A percentile compares a stretch with the other conserved stretches of the same genome.
These are phyloP conservation scores for Nowickia ferox DNA, from an alignment of 2,888 invertebrate species.

Conservation along the genomic window DNA sequence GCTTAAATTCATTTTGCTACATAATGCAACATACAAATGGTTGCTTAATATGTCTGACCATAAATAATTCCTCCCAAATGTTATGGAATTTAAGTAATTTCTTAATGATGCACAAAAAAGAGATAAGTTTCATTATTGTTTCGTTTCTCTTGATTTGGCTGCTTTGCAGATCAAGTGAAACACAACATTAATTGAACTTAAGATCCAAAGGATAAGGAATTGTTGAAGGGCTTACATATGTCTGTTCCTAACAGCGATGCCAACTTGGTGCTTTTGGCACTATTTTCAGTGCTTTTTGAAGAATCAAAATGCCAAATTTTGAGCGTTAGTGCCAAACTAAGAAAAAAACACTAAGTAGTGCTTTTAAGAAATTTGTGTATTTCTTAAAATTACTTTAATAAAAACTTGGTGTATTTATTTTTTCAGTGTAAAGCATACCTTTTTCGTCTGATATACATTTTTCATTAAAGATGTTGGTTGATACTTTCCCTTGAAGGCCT, in stretches of 20 bases:
- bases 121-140: constrained; percentile 45
- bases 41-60: constrained; percentile 32
- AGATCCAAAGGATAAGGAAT: constrained; percentile 53
- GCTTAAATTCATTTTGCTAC: constrained; percentile 56
- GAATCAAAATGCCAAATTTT: no score
- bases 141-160: background rate
- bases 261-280: no score
- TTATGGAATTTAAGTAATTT: constrained; percentile 70
- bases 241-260: no score
- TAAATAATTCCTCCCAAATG: constrained; percentile 61
- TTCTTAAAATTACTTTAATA: no score
- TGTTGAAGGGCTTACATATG: background rate
- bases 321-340: no score
- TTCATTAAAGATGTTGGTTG: no score
- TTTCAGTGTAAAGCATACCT: no score
- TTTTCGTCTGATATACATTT: no score
- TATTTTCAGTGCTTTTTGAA: no score
- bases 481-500: background rate
- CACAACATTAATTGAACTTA: constrained; percentile 52
- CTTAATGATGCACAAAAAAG: constrained; percentile 68
- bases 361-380: no score
- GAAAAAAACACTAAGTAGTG: no score
- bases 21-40: constrained; percentile 24
- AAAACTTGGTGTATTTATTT: no score
- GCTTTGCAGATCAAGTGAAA: constrained; percentile 28